phyloP scores from a whole-genome alignment of 2,888 invertebrate species.

The Stenodema calcarata region DNA sequence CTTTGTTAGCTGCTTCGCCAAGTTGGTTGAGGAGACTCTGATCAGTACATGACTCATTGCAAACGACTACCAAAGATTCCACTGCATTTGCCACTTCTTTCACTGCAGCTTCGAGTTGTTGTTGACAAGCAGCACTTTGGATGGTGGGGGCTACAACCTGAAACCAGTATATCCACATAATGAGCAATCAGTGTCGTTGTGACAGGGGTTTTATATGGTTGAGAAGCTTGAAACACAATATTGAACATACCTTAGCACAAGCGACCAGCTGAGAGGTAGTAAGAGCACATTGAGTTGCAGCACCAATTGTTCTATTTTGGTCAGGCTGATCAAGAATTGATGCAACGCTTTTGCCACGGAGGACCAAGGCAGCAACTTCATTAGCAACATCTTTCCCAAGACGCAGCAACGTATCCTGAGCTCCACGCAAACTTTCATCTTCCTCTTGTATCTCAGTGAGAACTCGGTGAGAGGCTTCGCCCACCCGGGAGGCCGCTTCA shows the following conservation, averaged over 20 bases:
- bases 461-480: conserved; percentile 94
- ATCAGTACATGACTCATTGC: conserved; percentile 74
- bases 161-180: neutral
- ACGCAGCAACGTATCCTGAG: conserved; percentile 88
- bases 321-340: conserved; percentile 81
- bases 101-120: conserved; percentile 90
- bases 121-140: conserved; percentile 82
- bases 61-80: conserved; percentile 83
- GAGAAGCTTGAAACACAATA: neutral
- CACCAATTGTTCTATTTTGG: conserved; percentile 89
- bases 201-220: neutral
- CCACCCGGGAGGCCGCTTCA: conserved; percentile 94
- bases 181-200: too few species aligned
- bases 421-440: conserved; percentile 80
- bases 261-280: conserved; percentile 98
- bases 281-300: conserved; percentile 93
- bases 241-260: conserved; percentile 75
- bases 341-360: conserved; percentile 96
- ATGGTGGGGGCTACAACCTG: conserved; percentile 82
- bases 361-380: conserved; percentile 93
- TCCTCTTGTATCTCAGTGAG: conserved; percentile 92
- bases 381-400: conserved; percentile 98
- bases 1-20: conserved; percentile 83
- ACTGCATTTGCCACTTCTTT: conserved; percentile 92
- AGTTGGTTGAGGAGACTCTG: conserved; percentile 77